Evolutionary conservation across 2,888 invertebrate genomes (phyloP).

Genomic region (Conchocele bisecta): DNA sequence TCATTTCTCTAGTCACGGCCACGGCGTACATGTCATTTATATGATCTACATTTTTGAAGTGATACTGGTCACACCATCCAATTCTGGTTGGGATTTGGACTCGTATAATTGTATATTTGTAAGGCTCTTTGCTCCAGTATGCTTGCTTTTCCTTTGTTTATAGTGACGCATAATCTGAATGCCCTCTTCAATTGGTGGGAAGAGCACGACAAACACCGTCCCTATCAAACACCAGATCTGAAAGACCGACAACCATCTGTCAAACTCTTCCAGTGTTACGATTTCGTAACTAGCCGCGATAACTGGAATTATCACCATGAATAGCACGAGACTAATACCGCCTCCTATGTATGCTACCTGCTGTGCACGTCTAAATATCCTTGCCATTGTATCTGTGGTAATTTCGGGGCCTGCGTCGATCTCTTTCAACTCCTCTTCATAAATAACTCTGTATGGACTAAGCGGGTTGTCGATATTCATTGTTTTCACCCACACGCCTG

Average conservation of each 20-base stretch:
- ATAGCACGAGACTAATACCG: constrained; percentile 43
- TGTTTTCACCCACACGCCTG: constrained; percentile 69
- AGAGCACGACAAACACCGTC: constrained; percentile 55
- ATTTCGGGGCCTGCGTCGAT: constrained; percentile 38
- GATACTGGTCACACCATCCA: too few relatives aligned
- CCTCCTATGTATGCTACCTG: constrained; percentile 44
- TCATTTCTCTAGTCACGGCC: too few relatives aligned
- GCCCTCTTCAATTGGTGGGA: constrained; percentile 62
- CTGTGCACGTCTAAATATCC: constrained; percentile 50
- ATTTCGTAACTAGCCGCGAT: constrained; percentile 53
- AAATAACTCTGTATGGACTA: constrained; percentile 65
- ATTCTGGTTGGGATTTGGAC: too few relatives aligned
- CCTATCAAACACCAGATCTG: constrained; percentile 56
- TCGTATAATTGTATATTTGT: too few relatives aligned
- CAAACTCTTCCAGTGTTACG: constrained; percentile 51
- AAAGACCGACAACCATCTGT: constrained; percentile 47
- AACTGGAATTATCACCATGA: constrained; percentile 56
- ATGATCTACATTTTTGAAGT: too few relatives aligned
- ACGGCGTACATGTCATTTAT: too few relatives aligned
- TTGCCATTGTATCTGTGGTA: constrained; percentile 55
- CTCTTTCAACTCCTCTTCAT: constrained; percentile 65
- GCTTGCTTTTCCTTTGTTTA: too few relatives aligned
- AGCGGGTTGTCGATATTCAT: constrained; percentile 74
- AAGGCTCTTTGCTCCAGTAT: too few relatives aligned
- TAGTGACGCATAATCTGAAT: constrained; percentile 56